Evolutionary conservation across 2,797 vertebrate genomes (phyloP), one percentile per base, ranked within the genome.

Genomic region (Acrossocheilus wenchowensis): DNA sequence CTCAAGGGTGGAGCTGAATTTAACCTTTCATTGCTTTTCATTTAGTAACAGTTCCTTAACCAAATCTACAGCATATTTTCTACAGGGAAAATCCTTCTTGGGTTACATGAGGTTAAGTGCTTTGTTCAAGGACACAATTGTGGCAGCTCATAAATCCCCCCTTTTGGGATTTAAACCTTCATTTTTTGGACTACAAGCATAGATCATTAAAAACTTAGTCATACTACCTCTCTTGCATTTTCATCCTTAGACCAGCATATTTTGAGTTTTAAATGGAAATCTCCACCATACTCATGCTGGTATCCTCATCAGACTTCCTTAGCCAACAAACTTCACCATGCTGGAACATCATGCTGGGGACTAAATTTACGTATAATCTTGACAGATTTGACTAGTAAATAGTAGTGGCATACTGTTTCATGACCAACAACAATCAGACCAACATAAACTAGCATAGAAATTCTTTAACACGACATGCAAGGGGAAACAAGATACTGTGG

Each of bases 201-300:
- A 82, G 68, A 82, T 72, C 48, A 57, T 82, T 79, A 78, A 84
- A 45, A 45, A 64, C 45, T 48, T 72, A 36, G 12, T 36, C 68
- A 57, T 43, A 48, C 15, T 2, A 34, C 41, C 62, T 30, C 21
- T 9, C 30, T 78, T 60, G 34, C 52, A 39, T 57, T 57, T 54
- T 54, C 39, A 1, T 39, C 30, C 19, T 39, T 43, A 64, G 6
- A 12, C 9, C 26, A 77, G 26, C 26, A 54, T 21, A 52, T 36
- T 64, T 62, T 62, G 1, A 43, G 36, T 62, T 78, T 60, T 78
- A 6, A 1, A 78, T 78, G 34, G 52, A 41, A 60, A 39, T 54
- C 19, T 34, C 19, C 43, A 15, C 3, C 3, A 17, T 48, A 1
- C 72, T 72, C 2, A 66, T 45, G 21, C 9, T 72, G 21, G 66